Percentiles rank a stretch among this genome's conserved stretches.
Conservation (phyloP, 2,113 vertebrate genomes). For the Prietella phreatophila region DNA sequence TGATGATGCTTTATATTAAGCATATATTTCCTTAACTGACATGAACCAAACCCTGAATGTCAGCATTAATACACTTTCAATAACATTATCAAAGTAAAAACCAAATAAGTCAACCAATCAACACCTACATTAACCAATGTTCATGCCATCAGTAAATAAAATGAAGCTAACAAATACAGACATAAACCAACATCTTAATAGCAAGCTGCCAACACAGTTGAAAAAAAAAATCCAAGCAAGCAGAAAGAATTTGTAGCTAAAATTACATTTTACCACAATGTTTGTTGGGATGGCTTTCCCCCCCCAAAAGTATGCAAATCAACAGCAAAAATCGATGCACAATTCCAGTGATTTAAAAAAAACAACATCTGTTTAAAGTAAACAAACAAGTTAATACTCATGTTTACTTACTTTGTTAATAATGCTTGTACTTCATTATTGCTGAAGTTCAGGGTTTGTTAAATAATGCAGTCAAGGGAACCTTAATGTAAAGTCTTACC, state of each 20-base stretch:
- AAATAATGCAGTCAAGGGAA: not conserved
- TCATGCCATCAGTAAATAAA: not conserved
- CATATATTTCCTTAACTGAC: not conserved
- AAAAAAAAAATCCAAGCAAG: not conserved
- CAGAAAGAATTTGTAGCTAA: not conserved
- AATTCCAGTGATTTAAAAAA: not conserved
- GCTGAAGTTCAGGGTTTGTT: conserved; percentile 2
- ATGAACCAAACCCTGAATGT: not conserved
- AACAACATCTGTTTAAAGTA: not conserved
- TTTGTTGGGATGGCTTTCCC: not conserved
- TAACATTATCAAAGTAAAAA: not conserved
- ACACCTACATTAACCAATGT: not conserved
- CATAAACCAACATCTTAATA: not conserved
- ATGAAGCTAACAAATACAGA: not conserved
- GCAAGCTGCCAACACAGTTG: not conserved
- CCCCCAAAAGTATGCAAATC: not conserved
- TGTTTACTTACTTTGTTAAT: not conserved
- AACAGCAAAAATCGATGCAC: not conserved
- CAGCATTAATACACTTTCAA: not conserved
- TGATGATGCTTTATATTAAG: not conserved
- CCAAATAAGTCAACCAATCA: not conserved
- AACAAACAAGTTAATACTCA: not conserved
- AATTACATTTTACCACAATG: not conserved
- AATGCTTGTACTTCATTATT: not conserved
- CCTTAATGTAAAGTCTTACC: not conserved